phyloP scores from a whole-genome alignment of 2,888 invertebrate species.

The Hoplodrina ambigua region DNA sequence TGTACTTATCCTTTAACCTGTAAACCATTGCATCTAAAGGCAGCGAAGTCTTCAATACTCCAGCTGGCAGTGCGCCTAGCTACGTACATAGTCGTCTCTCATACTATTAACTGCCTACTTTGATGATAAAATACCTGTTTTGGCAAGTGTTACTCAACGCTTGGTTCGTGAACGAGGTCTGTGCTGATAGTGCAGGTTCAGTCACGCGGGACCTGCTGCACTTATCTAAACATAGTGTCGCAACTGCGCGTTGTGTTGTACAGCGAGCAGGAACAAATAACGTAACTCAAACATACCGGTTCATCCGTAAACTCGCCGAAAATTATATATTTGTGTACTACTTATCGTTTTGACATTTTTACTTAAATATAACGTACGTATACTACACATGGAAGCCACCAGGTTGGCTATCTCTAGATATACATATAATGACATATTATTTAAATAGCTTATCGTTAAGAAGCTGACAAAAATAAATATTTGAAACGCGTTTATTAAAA shows the following conservation, averaged over 20 bases:
- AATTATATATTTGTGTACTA: slow-evolving; percentile 2
- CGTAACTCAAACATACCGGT: background rate
- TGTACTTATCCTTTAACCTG: no score
- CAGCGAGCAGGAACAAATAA: slow-evolving; percentile 33
- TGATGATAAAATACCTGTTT: no score
- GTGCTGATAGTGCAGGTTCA: no score
- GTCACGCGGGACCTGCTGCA: background rate
- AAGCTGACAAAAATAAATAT: background rate
- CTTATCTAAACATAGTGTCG: background rate
- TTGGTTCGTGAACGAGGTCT: no score
- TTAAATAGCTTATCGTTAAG: background rate
- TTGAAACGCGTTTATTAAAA: background rate
- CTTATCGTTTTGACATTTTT: slow-evolving; percentile 18
- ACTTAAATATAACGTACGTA: background rate
- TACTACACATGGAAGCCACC: background rate
- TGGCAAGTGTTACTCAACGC: no score
- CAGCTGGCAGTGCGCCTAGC: no score
- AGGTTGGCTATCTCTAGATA: background rate
- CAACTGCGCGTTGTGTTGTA: background rate
- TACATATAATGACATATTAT: background rate
- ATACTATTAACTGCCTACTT: no score
- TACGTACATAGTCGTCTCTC: no score
- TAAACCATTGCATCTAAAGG: no score
- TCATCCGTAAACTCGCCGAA: background rate
- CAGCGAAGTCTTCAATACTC: no score